A percentile compares a stretch with the other conserved stretches of the same genome.
phyloP scores from a whole-genome alignment of 2,888 invertebrate genomes.

The Hesperia comma region DNA sequence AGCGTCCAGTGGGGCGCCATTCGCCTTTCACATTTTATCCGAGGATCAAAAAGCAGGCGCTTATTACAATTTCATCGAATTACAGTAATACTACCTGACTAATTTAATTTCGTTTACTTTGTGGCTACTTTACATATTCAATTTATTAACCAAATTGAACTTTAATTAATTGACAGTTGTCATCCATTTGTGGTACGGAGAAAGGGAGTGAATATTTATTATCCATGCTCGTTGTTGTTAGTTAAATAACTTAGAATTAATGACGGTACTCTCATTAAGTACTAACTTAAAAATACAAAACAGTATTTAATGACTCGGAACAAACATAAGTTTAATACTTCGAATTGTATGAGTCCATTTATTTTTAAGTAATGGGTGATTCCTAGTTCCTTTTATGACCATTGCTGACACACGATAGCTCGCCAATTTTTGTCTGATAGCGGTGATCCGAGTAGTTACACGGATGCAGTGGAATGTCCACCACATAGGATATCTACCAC shows the following conservation, averaged over 20 bases:
- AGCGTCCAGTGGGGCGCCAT: conserved; percentile 58
- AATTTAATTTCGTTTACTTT: conserved; percentile 64
- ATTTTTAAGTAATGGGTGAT: not conserved
- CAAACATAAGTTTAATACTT: too few species aligned
- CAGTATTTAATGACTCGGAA: too few species aligned
- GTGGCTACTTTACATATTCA: conserved; percentile 56
- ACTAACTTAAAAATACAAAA: too few species aligned
- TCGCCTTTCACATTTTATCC: conserved; percentile 62
- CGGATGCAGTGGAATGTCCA: too few species aligned
- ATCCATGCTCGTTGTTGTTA: not conserved
- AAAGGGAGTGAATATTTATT: not conserved
- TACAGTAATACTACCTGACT: conserved; percentile 58
- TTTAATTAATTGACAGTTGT: conserved; percentile 60
- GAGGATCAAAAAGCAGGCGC: conserved; percentile 65
- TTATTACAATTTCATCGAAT: conserved; percentile 66
- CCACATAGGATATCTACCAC: too few species aligned
- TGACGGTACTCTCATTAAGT: too few species aligned
- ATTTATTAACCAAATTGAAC: conserved; percentile 57
- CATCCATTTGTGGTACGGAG: conserved; percentile 10
- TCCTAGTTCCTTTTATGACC: too few species aligned
- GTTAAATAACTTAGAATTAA: not conserved
- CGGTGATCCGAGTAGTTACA: too few species aligned
- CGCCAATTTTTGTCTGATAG: too few species aligned
- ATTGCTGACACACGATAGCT: too few species aligned
- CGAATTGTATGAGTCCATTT: too few species aligned